phyloP scores from a whole-genome alignment of 92 coral and sea anemone genomes.

The Micromussa lordhowensis region DNA sequence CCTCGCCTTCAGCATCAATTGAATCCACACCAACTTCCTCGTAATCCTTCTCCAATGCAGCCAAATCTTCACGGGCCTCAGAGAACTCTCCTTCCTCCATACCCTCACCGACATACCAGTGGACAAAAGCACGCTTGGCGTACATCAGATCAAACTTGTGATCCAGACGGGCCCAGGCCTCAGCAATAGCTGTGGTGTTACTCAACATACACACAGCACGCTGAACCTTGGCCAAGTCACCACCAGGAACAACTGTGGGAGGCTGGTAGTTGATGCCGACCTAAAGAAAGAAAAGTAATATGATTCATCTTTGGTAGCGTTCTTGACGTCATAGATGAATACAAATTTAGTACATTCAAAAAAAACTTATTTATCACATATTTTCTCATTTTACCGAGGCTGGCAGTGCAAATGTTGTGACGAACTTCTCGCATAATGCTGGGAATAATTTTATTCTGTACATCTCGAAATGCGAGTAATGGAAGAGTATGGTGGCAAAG shows the following conservation, averaged over 20 bases:
- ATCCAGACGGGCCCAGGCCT: constrained; percentile 88
- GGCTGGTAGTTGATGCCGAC: constrained; percentile 91
- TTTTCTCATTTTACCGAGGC: too few relatives aligned
- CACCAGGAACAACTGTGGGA: constrained; percentile 90
- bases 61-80: constrained; percentile 92
- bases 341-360: too few relatives aligned
- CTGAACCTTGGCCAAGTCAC: constrained; percentile 94
- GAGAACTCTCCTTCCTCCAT: constrained; percentile 97
- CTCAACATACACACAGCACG: constrained; percentile 96
- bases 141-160: constrained; percentile 92
- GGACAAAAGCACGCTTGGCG: constrained; percentile 92
- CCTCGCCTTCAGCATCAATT: constrained; percentile 27
- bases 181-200: constrained; percentile 91
- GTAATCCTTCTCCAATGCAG: constrained; percentile 88
- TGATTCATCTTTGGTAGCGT: too few relatives aligned
- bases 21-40: constrained; percentile 88
- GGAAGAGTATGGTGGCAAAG: too few relatives aligned
- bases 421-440: too few relatives aligned
- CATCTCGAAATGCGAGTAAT: too few relatives aligned
- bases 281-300: too few relatives aligned
- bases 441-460: too few relatives aligned
- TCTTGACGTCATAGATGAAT: too few relatives aligned
- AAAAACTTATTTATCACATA: too few relatives aligned
- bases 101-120: constrained; percentile 94
- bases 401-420: too few relatives aligned